phyloP scores from a whole-genome alignment of 2,888 invertebrate genomes.

The Dynastes tityus region DNA sequence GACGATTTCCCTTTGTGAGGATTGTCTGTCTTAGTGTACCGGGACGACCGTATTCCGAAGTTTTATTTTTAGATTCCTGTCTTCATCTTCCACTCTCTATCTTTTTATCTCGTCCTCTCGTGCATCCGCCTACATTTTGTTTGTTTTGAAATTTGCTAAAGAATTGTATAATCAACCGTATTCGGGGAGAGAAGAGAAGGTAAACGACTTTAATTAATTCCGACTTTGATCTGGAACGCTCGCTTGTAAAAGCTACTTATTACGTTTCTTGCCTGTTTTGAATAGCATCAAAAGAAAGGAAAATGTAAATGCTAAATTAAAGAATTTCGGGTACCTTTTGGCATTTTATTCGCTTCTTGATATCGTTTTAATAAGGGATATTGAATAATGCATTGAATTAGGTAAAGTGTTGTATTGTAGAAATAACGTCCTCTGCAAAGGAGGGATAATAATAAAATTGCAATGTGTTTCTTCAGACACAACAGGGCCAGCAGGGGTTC shows the following conservation, averaged over 20 bases:
- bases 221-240: conserved; percentile 27
- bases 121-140: background rate
- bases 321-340: background rate
- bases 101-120: background rate
- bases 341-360: background rate
- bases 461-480: too few species aligned
- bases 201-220: conserved; percentile 32
- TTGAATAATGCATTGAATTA: background rate
- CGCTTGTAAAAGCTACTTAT: conserved; percentile 22
- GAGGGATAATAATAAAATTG: too few species aligned
- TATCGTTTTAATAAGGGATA: background rate
- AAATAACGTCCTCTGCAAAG: too few species aligned
- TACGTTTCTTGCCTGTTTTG: conserved; percentile 3
- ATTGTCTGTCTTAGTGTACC: background rate
- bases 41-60: background rate
- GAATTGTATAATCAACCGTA: conserved; percentile 23
- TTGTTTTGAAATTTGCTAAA: conserved; percentile 28
- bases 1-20: conserved; percentile 13
- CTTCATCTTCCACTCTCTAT: background rate
- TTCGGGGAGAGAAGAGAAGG: background rate
- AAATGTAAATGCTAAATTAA: conserved; percentile 20
- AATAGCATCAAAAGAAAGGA: background rate
- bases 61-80: conserved; percentile 18
- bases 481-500: too few species aligned
- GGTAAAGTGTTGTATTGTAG: background rate